Base-by-base conservation (phyloP, 2,888 invertebrate species). In the Ennomos fuscantarius region DNA sequence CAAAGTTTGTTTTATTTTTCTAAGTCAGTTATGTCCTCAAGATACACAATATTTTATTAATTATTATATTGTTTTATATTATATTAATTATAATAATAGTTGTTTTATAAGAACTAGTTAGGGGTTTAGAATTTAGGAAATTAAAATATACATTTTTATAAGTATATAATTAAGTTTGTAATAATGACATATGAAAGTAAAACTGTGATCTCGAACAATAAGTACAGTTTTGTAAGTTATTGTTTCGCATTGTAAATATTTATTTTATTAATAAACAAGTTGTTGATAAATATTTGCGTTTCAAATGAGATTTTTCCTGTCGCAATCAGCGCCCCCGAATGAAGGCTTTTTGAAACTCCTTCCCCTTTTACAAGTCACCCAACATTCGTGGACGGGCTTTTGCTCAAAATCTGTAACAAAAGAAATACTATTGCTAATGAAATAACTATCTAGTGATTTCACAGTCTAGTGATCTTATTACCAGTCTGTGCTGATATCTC, bases 181-280 rank as follows among this genome's bases (percentile, higher is more conserved):
- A 51, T 41, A 24, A 35, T 43, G 50, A 31, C 24, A 24, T 24
- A 24, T 24, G 24, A 42, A 51, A 53, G 43, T 59, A 60, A 65
- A 59, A 70, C 89, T 89, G 89, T 92, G 91, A 92, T 92, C 86
- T 87, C 88, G 87, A 82, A 71, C 87, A 86, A 89, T 89, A 89
- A 90, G 90, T 90, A 80, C 88, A 31, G 0, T 37, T 0, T 51
- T 39, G 87, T 89, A 89, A 91, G 89, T 91, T 90, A 85, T 89
- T 90, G 89, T 83, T 86, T 82, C 72, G 65, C 70, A 63, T 63
- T 60, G 32, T 49, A 48, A 48, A 49, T 74, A 72, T 73, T 72
- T 70, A 72, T 74, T 69, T 58, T 61, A 68, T 73, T 76, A 73
- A 76, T 82, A 77, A 78, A 75, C 34, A 58, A 49, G 62, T 50